Evolutionary conservation across 2,797 vertebrate genomes (phyloP), one percentile per base, ranked within the genome.

Genomic region (Spinus pinus): DNA sequence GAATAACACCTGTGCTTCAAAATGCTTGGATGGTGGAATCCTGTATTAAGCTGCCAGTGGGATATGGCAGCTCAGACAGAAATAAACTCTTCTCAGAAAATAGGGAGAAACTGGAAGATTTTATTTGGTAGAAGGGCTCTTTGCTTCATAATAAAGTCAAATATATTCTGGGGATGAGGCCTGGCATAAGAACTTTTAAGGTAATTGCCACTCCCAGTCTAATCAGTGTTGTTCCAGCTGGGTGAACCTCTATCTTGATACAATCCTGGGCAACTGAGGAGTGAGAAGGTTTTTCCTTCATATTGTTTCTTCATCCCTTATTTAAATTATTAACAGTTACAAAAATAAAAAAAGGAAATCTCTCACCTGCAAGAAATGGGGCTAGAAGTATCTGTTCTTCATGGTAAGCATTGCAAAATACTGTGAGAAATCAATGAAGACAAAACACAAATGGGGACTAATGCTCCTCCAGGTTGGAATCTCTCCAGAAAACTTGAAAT

Each of bases 401-500:
- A 15, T 46, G n/a, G 17, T 67, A 64, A 83, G 35, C 6, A 10
- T 57, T 31, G 66, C 53, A 51, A 67, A 83, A 61, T 65, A 60
- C 19, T 8, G 11, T 6, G 7, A 24, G 7, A 72, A 58, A 28
- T 30, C 1, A 5, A 41, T 31, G 53, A 86, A 81, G 65, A 83
- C 20, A 81, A 57, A 90, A 57, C 46, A 86, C 25, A 75, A 60
- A 44, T 69, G 61, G 35, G 56, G 21, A 65, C n/a, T 91, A 81
- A 83, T 42, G 9, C 12, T 91, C 10, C 46, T 81, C 39, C 49
- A 47, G 35, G 35, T 37, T 86, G 70, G 75, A 96, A 24, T 75
- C 39, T 81, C 54, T 90, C 84, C 75, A 91, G 47, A 60, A 88
- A 69, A 70, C 41, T 74, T 83, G 82, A 86, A 89, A 92, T 87